These are phyloP conservation scores for Batillaria attramentaria DNA, from an alignment of 1,140 invertebrate species.

Conservation along the genomic window DNA sequence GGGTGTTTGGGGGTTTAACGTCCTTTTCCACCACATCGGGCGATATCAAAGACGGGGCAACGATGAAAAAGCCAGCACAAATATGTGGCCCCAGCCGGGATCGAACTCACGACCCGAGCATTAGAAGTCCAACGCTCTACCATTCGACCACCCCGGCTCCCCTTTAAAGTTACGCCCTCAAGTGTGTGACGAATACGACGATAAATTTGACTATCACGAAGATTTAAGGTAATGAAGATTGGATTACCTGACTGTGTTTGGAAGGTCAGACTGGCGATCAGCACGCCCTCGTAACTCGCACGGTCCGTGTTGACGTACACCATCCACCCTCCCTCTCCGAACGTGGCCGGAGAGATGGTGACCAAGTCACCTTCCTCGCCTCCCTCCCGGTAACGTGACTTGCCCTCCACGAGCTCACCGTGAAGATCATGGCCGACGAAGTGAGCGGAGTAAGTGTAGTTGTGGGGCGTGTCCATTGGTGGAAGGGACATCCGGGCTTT, in stretches of 20 bases:
- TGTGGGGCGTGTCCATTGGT: not conserved
- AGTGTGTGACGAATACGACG: too few relatives aligned
- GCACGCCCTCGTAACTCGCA: not conserved
- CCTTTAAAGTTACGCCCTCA: too few relatives aligned
- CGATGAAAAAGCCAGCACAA: too few relatives aligned
- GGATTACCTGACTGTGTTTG: not conserved
- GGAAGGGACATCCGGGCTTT: not conserved
- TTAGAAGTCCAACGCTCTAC: too few relatives aligned
- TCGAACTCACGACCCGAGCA: too few relatives aligned
- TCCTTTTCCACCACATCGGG: too few relatives aligned
- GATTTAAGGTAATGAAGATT: too few relatives aligned
- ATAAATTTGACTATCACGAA: too few relatives aligned
- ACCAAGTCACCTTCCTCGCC: not conserved
- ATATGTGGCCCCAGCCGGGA: too few relatives aligned
- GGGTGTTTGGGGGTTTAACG: too few relatives aligned
- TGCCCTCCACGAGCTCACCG: not conserved
- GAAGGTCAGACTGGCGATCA: not conserved
- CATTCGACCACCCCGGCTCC: too few relatives aligned
- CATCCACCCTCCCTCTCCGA: not conserved
- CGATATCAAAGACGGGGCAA: too few relatives aligned
- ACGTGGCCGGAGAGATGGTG: not conserved
- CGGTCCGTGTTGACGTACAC: not conserved
- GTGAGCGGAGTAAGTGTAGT: slow-evolving; percentile 4
- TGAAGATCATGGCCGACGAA: not conserved
- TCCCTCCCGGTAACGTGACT: not conserved